Percentiles rank a stretch among this genome's conserved stretches.
Evolutionary conservation across 2,113 vertebrate species (phyloP).

Genomic region (Archilochus colubris): DNA sequence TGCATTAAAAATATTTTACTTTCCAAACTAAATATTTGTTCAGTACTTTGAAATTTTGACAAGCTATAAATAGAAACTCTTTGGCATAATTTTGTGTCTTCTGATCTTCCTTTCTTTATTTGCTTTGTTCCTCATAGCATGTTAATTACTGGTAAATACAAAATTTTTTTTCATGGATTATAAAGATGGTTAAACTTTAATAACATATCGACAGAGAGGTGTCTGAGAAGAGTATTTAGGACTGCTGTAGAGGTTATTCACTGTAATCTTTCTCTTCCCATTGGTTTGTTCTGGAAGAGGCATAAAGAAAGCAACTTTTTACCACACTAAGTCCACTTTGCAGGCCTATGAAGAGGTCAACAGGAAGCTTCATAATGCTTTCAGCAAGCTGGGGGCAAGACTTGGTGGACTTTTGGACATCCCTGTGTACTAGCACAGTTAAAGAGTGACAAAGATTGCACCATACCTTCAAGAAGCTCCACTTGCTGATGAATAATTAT

Average conservation of each 20-base stretch:
- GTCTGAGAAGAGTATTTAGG: background rate
- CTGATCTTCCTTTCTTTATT: background rate
- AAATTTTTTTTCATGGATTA: background rate
- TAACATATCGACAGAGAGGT: background rate
- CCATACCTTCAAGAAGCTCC: constrained; percentile 91
- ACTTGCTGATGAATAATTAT: constrained; percentile 97
- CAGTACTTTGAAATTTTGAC: background rate
- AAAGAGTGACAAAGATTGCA: background rate
- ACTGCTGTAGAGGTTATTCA: background rate
- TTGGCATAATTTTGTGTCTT: background rate
- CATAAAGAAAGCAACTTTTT: background rate
- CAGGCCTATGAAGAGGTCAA: background rate
- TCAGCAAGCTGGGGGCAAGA: background rate
- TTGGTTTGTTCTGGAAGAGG: background rate
- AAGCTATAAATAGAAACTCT: background rate
- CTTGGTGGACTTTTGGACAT: background rate
- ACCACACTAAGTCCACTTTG: background rate
- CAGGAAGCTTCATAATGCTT: background rate
- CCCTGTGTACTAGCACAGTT: background rate
- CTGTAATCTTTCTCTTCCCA: background rate
- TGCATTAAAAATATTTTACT: background rate
- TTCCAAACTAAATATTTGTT: background rate
- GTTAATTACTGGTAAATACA: background rate
- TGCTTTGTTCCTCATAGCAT: background rate
- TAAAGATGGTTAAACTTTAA: background rate